phyloP scores from a whole-genome alignment of 2,113 vertebrate genomes.

The Naja naja region DNA sequence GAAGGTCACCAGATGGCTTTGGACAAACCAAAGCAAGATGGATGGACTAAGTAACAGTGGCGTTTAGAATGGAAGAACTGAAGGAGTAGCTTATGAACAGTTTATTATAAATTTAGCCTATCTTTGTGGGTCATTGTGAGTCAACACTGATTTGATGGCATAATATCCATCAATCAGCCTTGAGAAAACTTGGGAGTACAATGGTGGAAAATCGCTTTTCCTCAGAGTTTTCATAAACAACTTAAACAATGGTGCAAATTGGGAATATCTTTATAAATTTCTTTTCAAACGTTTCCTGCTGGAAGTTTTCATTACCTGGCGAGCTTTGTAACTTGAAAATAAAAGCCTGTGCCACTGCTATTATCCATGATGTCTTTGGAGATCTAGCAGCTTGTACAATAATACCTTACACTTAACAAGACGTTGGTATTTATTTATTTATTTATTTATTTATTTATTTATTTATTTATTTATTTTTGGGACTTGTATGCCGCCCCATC shows the following conservation, averaged over 20 bases:
- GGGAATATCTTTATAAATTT: conserved; percentile 38
- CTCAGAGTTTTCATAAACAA: conserved; percentile 41
- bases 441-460: too few species aligned
- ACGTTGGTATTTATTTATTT: too few species aligned
- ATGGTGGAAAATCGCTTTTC: conserved; percentile 59
- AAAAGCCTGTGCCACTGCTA: neutral
- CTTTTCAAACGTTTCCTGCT: conserved; percentile 42
- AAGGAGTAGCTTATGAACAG: neutral
- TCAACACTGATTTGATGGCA: neutral
- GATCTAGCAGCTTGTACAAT: conserved; percentile 3
- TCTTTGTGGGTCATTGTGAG: neutral
- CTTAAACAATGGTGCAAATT: conserved; percentile 25
- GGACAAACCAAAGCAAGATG: neutral
- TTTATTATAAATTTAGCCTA: neutral
- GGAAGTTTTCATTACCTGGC: conserved; percentile 5
- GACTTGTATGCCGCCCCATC: too few species aligned
- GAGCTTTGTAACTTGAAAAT: neutral
- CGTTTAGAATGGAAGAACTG: neutral
- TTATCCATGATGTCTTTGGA: neutral
- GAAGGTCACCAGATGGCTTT: conserved; percentile 42
- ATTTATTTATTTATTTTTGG: too few species aligned
- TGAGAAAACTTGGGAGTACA: conserved; percentile 57
- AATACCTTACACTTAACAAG: neutral
- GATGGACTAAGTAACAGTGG: neutral
- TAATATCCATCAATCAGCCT: conserved; percentile 45